A percentile compares a stretch with the other conserved stretches of the same genome.
These are phyloP conservation scores for Datnioides undecimradiatus DNA, from an alignment of 2,113 vertebrate species.

Conservation along the genomic window DNA sequence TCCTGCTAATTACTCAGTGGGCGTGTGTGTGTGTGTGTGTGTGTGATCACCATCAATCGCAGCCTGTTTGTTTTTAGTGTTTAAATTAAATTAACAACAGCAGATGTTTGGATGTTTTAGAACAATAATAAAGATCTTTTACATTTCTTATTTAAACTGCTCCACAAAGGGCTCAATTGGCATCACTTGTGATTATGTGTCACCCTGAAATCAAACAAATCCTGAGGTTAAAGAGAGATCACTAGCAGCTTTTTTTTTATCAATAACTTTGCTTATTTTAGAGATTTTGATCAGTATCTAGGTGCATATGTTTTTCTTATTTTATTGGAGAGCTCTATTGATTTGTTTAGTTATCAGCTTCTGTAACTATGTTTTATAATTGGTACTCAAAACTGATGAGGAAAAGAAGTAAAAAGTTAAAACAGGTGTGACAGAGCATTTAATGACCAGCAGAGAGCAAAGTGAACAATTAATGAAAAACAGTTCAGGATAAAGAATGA, in stretches of 20 bases:
- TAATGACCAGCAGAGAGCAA: not conserved
- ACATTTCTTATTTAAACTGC: not conserved
- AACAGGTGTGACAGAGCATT: not conserved
- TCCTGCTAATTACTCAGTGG: constrained; percentile 48
- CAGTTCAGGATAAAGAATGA: not conserved
- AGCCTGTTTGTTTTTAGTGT: constrained; percentile 13
- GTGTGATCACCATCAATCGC: constrained; percentile 23
- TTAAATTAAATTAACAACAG: constrained; percentile 26
- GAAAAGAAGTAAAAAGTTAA: not conserved
- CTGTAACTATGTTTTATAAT: too few relatives aligned
- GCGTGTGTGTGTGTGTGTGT: constrained; percentile 8
- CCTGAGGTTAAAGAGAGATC: not conserved
- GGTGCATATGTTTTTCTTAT: not conserved
- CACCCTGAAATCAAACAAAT: not conserved
- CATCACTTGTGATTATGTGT: not conserved
- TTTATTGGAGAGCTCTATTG: not conserved
- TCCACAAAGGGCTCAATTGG: not conserved
- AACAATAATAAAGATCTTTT: constrained; percentile 12
- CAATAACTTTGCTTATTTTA: not conserved
- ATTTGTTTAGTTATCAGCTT: not conserved
- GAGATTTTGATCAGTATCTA: too few relatives aligned
- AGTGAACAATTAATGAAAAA: not conserved
- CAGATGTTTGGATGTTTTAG: constrained; percentile 13
- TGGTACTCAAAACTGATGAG: not conserved
- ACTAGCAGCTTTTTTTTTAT: too few relatives aligned